Evolutionary conservation across 2,888 invertebrate genomes (phyloP).

Genomic region (Ommatoiulus sabulosus): DNA sequence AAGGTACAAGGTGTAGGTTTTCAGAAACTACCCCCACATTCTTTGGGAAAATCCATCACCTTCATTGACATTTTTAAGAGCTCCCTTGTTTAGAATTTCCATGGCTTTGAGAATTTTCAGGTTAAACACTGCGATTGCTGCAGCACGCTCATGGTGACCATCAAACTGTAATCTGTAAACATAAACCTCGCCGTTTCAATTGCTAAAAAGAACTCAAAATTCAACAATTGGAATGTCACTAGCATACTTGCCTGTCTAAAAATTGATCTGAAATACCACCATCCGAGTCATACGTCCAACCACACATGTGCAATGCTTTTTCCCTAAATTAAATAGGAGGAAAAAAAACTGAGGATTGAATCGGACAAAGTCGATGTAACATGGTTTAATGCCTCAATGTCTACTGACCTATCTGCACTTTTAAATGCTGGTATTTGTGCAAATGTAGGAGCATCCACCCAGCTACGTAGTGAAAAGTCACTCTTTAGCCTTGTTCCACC

Average conservation of each 20-base stretch:
- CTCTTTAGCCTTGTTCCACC: conserved; percentile 50
- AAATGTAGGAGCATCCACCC: conserved; percentile 47
- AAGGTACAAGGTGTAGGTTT: no score
- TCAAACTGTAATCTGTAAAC: conserved; percentile 72
- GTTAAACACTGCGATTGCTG: conserved; percentile 92
- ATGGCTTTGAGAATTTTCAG: conserved; percentile 86
- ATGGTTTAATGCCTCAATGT: neutral
- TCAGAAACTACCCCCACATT: no score
- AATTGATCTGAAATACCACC: conserved; percentile 63
- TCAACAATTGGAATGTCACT: neutral
- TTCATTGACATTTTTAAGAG: conserved; percentile 63
- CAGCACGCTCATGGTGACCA: conserved; percentile 83
- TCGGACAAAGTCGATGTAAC: neutral
- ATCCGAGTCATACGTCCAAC: conserved; percentile 88
- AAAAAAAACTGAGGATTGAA: neutral
- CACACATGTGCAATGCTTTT: conserved; percentile 86
- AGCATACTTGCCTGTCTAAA: conserved; percentile 69
- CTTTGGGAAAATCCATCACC: neutral
- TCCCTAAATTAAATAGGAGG: conserved; percentile 70
- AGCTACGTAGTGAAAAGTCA: conserved; percentile 46
- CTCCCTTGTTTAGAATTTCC: conserved; percentile 84
- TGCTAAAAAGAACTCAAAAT: neutral
- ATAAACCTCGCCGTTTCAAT: neutral
- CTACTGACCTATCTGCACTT: conserved; percentile 55
- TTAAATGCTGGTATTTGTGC: conserved; percentile 27